Evolutionary conservation across 1,140 invertebrate genomes (phyloP), one percentile per base, ranked within the genome.

Genomic region (Dendroctonus ponderosae): DNA sequence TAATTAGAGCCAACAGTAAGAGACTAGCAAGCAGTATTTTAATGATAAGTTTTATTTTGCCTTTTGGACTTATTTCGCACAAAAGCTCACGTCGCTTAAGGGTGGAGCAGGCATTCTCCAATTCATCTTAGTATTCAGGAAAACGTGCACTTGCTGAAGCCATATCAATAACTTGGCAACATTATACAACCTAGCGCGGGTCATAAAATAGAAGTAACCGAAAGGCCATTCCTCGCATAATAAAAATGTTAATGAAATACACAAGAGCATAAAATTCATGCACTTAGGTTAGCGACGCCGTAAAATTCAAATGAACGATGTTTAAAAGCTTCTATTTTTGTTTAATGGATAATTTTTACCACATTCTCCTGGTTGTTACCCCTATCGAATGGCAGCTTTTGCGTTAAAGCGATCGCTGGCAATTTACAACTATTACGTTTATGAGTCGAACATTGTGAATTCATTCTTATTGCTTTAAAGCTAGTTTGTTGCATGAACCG

Each of bases 301-400:
- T 53, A 62, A 62, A 52, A 51, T 53, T 62, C 60, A 53, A 62
- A 62, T 62, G 60, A 26, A 59, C 7, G 15, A 51, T 15, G 12
- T n/a, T n/a, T 62, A 44, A 62, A 62, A 51, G 60, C 26, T 62
- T 52, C 60, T 62, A 62, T 62, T 62, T 62, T 62, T 51, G 60
- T 62, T 62, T 62, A 52, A 62, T 62, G 60, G 60, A 43, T 37
- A 62, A 62, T 62, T 62, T 62, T 53, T 63, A 63, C 61, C 61
- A 48, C 61, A 63, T 54, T 54, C 42, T 54, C 48, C 41, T 41
- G 37, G 12, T 26, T 14, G 14, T 58, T 41, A 57, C 48, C 11
- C 51, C 61, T 52, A 42, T 63, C 46, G 54, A 63, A 46, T 43
- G n/a, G 51, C n/a, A 46, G 60, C 50, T 54, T 48, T 59, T 7